Conservation (phyloP, 2,888 invertebrate species). For the Oasisia sp. region DNA sequence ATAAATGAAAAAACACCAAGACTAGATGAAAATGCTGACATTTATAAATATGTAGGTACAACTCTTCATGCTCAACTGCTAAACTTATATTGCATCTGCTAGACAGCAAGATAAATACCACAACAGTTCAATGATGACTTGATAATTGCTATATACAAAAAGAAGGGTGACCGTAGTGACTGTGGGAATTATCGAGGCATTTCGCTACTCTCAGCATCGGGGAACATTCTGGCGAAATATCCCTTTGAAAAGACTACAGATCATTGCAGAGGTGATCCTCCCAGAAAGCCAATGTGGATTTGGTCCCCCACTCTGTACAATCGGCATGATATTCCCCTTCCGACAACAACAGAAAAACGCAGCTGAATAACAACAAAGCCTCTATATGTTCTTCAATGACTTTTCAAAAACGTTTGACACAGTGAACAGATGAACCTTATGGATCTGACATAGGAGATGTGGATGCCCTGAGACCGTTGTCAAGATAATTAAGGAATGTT, state of each 20-base stretch:
- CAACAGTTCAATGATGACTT: not conserved
- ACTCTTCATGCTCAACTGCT: not conserved
- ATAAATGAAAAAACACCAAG: not conserved
- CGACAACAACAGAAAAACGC: not conserved
- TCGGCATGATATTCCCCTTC: no score
- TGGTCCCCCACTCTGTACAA: not conserved
- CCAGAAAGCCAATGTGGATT: not conserved
- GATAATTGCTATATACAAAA: not conserved
- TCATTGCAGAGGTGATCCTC: not conserved
- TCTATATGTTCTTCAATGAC: not conserved
- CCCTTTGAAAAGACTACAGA: not conserved
- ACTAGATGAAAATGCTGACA: not conserved
- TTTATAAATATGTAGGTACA: not conserved
- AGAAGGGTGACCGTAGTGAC: not conserved
- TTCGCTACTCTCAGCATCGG: not conserved
- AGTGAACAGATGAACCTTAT: not conserved
- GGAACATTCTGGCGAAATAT: not conserved
- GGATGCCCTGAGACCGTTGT: not conserved
- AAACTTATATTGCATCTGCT: not conserved
- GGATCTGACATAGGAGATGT: not conserved
- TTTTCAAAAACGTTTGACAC: not conserved
- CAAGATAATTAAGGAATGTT: not conserved
- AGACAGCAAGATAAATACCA: not conserved
- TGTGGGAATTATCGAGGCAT: not conserved
- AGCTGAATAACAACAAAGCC: not conserved